Evolutionary conservation across 2,113 vertebrate genomes (phyloP).

Genomic region (Pseudolaguvia tuberculata): DNA sequence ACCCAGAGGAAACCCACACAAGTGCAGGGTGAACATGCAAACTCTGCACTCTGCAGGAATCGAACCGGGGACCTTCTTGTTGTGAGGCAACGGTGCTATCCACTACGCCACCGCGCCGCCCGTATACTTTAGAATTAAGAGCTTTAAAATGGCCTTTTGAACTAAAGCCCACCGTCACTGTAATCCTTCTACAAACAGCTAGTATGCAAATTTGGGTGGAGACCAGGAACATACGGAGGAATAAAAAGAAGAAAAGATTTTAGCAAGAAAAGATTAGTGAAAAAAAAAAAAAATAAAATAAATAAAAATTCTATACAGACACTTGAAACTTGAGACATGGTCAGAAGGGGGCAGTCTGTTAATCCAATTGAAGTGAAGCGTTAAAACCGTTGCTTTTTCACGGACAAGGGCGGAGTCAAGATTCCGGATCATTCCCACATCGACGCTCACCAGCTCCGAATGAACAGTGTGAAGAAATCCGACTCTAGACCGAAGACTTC

Average conservation of each 20-base stretch:
- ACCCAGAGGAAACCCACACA: too few relatives aligned
- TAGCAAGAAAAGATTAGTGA: conserved; percentile 22
- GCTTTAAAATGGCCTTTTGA: too few relatives aligned
- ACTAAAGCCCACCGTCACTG: background rate
- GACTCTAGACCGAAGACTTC: background rate
- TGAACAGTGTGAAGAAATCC: background rate
- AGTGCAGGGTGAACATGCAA: too few relatives aligned
- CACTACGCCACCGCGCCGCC: too few relatives aligned
- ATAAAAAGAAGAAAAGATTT: background rate
- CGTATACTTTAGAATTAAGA: too few relatives aligned
- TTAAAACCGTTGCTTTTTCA: conserved; percentile 18
- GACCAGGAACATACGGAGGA: background rate
- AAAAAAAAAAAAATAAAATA: conserved; percentile 42
- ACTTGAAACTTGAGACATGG: conserved; percentile 41
- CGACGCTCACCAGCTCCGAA: conserved; percentile 30
- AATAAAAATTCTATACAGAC: conserved; percentile 27
- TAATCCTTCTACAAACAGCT: background rate
- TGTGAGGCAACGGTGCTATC: too few relatives aligned
- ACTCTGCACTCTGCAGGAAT: too few relatives aligned
- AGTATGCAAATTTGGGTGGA: background rate
- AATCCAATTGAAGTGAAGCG: conserved; percentile 21
- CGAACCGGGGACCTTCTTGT: too few relatives aligned
- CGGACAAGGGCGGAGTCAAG: conserved; percentile 16
- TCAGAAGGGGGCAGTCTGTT: conserved; percentile 22
- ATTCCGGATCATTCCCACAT: conserved; percentile 26